phyloP scores from a whole-genome alignment of 64 coral and sea anemone genomes.

The Exaiptasia diaphana region DNA sequence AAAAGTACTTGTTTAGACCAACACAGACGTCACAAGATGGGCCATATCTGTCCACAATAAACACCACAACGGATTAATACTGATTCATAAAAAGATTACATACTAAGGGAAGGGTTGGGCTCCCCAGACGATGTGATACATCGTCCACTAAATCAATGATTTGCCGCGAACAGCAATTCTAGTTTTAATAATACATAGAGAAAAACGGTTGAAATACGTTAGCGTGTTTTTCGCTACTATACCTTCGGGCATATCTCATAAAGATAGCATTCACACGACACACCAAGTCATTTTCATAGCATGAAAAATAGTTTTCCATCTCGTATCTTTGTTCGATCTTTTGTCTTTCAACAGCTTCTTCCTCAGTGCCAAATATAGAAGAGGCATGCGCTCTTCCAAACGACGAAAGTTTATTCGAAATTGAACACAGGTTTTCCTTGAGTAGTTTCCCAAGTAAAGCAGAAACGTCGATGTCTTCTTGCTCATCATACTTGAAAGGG shows the following conservation, averaged over 20 bases:
- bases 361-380: slow-evolving; percentile 23
- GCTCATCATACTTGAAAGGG: slow-evolving; percentile 29
- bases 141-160: no score
- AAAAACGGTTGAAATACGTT: no score
- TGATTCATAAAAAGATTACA: no score
- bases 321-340: slow-evolving; percentile 39
- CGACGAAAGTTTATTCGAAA: background rate
- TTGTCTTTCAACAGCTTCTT: slow-evolving; percentile 38
- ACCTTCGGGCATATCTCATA: slow-evolving; percentile 78
- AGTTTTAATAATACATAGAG: no score
- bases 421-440: background rate
- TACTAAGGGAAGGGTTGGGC: no score
- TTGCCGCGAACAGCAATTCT: no score
- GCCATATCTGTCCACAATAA: background rate
- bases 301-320: slow-evolving; percentile 68
- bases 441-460: background rate
- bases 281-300: slow-evolving; percentile 66
- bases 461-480: background rate
- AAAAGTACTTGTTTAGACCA: slow-evolving; percentile 67
- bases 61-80: no score
- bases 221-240: no score
- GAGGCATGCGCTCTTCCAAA: slow-evolving; percentile 8
- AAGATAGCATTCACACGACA: slow-evolving; percentile 75
- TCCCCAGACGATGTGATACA: no score
- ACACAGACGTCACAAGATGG: slow-evolving; percentile 47